Evolutionary conservation across 2,888 invertebrate species (phyloP).

Genomic region (Leucophenga montana): DNA sequence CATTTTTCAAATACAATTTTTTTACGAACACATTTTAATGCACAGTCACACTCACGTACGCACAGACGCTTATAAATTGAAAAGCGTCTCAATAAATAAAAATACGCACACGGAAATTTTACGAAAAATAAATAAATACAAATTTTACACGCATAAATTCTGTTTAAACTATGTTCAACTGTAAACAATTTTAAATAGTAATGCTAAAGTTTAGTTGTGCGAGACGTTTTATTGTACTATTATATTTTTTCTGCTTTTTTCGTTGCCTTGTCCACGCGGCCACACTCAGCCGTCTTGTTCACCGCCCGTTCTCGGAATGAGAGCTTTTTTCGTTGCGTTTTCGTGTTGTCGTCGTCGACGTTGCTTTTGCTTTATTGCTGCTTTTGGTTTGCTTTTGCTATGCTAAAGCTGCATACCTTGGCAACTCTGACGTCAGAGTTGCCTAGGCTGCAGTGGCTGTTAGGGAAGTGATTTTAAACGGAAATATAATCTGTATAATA

Average conservation of each 20-base stretch:
- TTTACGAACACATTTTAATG: not conserved
- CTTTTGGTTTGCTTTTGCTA: not conserved
- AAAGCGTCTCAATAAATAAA: not conserved
- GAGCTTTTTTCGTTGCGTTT: too few species aligned
- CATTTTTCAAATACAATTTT: not conserved
- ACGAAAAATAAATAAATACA: not conserved
- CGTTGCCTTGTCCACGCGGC: not conserved
- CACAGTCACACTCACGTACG: not conserved
- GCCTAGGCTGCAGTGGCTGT: too few species aligned
- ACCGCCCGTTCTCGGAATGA: not conserved
- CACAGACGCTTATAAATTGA: not conserved
- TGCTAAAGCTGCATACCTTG: too few species aligned
- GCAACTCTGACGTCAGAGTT: too few species aligned
- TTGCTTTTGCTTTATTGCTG: conserved; percentile 2
- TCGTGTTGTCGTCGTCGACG: not conserved
- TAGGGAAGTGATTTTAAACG: too few species aligned
- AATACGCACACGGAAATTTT: not conserved
- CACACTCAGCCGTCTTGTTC: not conserved
- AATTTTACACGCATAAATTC: conserved; percentile 1
- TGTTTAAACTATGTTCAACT: not conserved
- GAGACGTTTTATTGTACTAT: too few species aligned
- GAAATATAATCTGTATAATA: too few species aligned
- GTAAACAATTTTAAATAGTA: conserved; percentile 14
- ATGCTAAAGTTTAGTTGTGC: not conserved
- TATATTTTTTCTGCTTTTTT: too few species aligned